Conservation (phyloP, 2,797 vertebrate species). For the Sebastolobus altivelis region DNA sequence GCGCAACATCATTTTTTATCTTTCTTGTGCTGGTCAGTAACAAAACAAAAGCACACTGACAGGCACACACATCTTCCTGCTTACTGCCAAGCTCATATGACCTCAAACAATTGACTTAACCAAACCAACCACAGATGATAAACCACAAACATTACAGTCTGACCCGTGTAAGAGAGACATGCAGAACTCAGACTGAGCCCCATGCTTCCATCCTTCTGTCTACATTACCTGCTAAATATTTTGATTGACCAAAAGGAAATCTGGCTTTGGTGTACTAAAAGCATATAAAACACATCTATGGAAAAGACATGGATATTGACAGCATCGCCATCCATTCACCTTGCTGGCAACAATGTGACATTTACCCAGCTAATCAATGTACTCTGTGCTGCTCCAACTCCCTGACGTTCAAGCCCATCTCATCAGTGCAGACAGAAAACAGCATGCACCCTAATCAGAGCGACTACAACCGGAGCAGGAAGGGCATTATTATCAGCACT, state of each 20-base stretch:
- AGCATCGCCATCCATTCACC: constrained; percentile 6
- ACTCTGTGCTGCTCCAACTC: constrained; percentile 7
- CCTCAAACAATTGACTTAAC: neutral
- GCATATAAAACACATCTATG: neutral
- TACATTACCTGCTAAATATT: neutral
- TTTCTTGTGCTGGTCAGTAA: neutral
- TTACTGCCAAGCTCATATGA: neutral
- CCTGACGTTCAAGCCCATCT: constrained; percentile 22
- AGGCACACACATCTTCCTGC: neutral
- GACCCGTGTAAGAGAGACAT: neutral
- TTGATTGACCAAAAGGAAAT: neutral
- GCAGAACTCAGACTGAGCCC: neutral
- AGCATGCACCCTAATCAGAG: constrained; percentile 51
- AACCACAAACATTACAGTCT: constrained; percentile 2
- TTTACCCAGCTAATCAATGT: constrained; percentile 52
- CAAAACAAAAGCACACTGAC: neutral
- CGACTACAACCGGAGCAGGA: constrained; percentile 13
- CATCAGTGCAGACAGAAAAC: constrained; percentile 33
- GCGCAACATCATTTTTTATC: neutral
- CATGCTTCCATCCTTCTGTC: neutral
- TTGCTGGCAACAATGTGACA: constrained; percentile 34
- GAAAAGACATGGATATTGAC: neutral
- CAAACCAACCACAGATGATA: constrained; percentile 1
- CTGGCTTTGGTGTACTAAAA: neutral
- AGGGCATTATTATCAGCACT: constrained; percentile 7